Percentiles rank a stretch among this genome's conserved stretches.
Conservation (phyloP, 2,888 invertebrate genomes). For the Cheilosia vernalis region DNA sequence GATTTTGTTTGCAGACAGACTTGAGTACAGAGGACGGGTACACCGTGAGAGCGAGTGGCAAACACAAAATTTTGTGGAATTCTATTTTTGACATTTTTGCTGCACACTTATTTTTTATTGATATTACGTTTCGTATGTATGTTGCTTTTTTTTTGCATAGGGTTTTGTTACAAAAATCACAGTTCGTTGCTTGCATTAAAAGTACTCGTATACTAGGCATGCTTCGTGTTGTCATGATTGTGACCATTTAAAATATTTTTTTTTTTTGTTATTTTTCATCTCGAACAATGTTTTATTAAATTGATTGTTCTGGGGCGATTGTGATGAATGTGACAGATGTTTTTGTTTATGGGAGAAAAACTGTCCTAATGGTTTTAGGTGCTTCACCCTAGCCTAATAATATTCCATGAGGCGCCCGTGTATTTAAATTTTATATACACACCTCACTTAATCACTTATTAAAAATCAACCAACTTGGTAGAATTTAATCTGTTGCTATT, state of each 20-base stretch:
- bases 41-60: neutral
- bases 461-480: too few species aligned
- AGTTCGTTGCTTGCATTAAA: slow-evolving; percentile 44
- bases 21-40: neutral
- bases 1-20: slow-evolving; percentile 16
- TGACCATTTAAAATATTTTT: neutral
- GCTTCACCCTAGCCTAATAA: too few species aligned
- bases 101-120: slow-evolving; percentile 37
- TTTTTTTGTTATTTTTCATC: neutral
- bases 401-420: too few species aligned
- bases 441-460: too few species aligned
- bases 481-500: too few species aligned
- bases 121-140: neutral
- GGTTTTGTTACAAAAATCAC: neutral
- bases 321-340: slow-evolving; percentile 17
- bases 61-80: slow-evolving; percentile 18
- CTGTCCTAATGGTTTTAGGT: neutral
- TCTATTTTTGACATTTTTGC: slow-evolving; percentile 44
- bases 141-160: neutral
- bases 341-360: neutral
- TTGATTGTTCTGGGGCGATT: neutral
- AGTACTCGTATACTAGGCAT: slow-evolving; percentile 32
- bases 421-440: too few species aligned
- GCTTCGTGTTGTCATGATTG: slow-evolving; percentile 4
- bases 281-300: neutral